phyloP scores from a whole-genome alignment of 2,797 vertebrate species.

The Crypturellus tataupa region DNA sequence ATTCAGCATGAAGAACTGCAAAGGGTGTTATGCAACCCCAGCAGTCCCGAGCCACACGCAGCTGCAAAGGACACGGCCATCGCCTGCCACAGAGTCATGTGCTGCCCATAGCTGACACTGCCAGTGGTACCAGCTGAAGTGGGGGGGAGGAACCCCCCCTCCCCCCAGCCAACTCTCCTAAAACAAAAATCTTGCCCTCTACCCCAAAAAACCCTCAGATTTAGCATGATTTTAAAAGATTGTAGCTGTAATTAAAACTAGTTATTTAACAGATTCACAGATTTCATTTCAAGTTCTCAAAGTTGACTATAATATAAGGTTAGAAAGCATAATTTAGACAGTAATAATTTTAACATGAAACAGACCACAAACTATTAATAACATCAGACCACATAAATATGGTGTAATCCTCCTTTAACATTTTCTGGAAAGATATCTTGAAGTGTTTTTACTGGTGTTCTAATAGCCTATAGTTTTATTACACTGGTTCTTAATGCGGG shows the following conservation, averaged over 20 bases:
- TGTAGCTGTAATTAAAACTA: neutral
- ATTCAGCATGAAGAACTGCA: neutral
- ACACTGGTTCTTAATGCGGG: neutral
- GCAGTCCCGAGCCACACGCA: neutral
- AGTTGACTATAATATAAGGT: neutral
- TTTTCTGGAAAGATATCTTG: neutral
- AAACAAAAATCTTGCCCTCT: neutral
- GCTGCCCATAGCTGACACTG: neutral
- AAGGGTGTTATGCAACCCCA: neutral
- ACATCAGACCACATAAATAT: neutral
- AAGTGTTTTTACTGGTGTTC: neutral
- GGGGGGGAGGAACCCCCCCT: no score
- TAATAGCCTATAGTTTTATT: neutral
- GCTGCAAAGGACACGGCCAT: neutral
- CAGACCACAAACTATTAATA: no score
- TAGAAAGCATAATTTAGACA: neutral
- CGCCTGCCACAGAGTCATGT: neutral
- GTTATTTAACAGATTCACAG: neutral
- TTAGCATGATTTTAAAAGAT: neutral
- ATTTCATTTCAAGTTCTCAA: neutral
- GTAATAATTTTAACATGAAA: no score
- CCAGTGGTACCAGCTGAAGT: neutral
- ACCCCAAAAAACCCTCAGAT: neutral
- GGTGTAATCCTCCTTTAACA: neutral
- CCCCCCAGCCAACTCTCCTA: neutral